Percentiles rank a stretch among this genome's conserved stretches.
Conservation (phyloP, 2,113 vertebrate species). For the Reinhardtius hippoglossoides region DNA sequence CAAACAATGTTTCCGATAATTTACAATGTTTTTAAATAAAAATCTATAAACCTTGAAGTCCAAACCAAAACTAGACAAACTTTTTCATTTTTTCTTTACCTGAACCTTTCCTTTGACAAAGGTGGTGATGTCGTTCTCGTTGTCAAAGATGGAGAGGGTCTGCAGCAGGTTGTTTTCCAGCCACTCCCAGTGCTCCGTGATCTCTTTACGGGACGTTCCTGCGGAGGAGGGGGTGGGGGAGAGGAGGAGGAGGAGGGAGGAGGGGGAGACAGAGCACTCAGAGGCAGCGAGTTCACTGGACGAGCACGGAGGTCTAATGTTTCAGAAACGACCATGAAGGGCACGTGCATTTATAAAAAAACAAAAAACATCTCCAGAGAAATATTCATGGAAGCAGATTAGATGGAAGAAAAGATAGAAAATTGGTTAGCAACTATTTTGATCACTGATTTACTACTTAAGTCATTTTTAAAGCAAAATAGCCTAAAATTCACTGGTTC, state of each 20-base stretch:
- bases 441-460: too few species aligned
- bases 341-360: too few species aligned
- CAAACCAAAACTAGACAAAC: too few species aligned
- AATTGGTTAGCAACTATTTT: too few species aligned
- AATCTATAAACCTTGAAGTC: too few species aligned
- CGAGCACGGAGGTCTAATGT: not conserved
- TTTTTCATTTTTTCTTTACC: constrained; percentile 77
- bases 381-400: too few species aligned
- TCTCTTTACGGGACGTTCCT: constrained; percentile 96
- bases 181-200: constrained; percentile 99
- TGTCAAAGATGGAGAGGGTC: constrained; percentile 98
- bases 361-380: not conserved
- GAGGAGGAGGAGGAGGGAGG: not conserved
- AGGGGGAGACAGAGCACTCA: not conserved
- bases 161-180: constrained; percentile 97
- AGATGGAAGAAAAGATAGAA: too few species aligned
- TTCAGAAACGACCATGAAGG: constrained; percentile 2
- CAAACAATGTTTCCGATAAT: too few species aligned
- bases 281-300: too few species aligned
- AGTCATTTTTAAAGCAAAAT: not conserved
- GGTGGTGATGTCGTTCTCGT: constrained; percentile 97
- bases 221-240: constrained; percentile 15
- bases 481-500: too few species aligned
- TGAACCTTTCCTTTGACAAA: constrained; percentile 99
- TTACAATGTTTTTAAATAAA: too few species aligned